A percentile compares a stretch with the other conserved stretches of the same genome.
Evolutionary conservation across 1,140 invertebrate species (phyloP).

Genomic region (Drosophila lacertosa): DNA sequence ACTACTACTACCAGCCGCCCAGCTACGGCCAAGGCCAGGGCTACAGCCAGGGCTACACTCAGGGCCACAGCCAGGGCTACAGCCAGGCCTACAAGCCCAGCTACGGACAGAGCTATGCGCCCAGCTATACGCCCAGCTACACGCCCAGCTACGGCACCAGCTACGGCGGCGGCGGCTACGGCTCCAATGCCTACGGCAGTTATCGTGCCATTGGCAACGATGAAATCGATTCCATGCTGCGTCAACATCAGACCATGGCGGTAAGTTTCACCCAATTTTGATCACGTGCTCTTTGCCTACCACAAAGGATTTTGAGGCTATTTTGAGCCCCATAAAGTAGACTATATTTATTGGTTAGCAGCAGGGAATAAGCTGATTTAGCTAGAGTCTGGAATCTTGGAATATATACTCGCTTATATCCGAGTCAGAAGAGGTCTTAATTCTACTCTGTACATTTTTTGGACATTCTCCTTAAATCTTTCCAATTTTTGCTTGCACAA

Average conservation of each 20-base stretch:
- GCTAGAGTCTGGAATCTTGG: too few species aligned
- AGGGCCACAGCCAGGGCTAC: constrained; percentile 1
- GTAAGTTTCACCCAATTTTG: constrained; percentile 58
- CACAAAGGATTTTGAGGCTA: too few species aligned
- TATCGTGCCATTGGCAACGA: constrained; percentile 76
- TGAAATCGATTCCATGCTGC: constrained; percentile 71
- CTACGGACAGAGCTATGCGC: constrained; percentile 17
- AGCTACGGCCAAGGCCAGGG: constrained; percentile 37
- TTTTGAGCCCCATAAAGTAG: too few species aligned
- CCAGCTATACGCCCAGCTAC: constrained; percentile 33
- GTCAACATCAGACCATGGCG: constrained; percentile 58
- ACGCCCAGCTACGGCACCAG: constrained; percentile 50
- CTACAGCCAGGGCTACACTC: neutral
- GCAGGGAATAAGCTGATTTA: too few species aligned
- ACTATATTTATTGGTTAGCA: too few species aligned
- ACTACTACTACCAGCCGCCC: constrained; percentile 54
- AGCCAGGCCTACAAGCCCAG: constrained; percentile 1
- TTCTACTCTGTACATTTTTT: too few species aligned
- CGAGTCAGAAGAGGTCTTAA: too few species aligned
- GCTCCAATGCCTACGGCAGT: constrained; percentile 34
- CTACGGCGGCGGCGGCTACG: constrained; percentile 40
- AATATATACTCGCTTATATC: too few species aligned
- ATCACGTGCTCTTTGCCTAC: too few species aligned
- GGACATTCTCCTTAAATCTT: too few species aligned
- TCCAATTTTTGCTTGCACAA: too few species aligned